Conservation (phyloP, 1,140 invertebrate genomes). For the Drosophila equinoxialis region DNA sequence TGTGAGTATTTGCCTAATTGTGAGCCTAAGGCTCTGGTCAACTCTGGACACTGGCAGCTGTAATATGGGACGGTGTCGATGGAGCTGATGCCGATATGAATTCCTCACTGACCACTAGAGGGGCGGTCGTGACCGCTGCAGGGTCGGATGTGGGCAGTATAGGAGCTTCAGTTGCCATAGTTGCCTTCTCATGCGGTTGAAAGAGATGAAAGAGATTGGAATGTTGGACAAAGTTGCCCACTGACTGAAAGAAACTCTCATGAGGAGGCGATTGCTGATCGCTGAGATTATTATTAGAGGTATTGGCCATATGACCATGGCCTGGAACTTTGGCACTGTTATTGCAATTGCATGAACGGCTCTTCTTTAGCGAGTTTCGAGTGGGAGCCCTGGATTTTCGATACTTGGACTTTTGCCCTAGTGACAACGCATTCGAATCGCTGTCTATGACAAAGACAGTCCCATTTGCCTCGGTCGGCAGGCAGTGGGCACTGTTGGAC, state of each 20-base stretch:
- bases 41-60: conserved; percentile 55
- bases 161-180: conserved; percentile 10
- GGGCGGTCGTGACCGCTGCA: conserved; percentile 18
- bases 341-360: conserved; percentile 66
- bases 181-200: conserved; percentile 53
- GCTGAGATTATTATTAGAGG: conserved; percentile 31
- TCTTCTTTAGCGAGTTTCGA: conserved; percentile 57
- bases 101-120: conserved; percentile 25
- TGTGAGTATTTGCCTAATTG: conserved; percentile 70
- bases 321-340: conserved; percentile 33
- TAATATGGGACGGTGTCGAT: conserved; percentile 59
- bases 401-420: conserved; percentile 73
- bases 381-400: conserved; percentile 62
- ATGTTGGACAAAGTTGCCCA: conserved; percentile 79
- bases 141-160: neutral
- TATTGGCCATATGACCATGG: conserved; percentile 29
- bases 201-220: conserved; percentile 81
- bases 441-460: conserved; percentile 74
- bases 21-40: conserved; percentile 47
- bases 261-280: conserved; percentile 26
- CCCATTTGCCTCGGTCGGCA: conserved; percentile 28
- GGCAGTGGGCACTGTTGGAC: conserved; percentile 56
- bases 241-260: conserved; percentile 65
- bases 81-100: conserved; percentile 37
- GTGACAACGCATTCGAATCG: conserved; percentile 46